Base-by-base conservation (phyloP, 2,888 invertebrate species). In the Drosophila meridiana region DNA sequence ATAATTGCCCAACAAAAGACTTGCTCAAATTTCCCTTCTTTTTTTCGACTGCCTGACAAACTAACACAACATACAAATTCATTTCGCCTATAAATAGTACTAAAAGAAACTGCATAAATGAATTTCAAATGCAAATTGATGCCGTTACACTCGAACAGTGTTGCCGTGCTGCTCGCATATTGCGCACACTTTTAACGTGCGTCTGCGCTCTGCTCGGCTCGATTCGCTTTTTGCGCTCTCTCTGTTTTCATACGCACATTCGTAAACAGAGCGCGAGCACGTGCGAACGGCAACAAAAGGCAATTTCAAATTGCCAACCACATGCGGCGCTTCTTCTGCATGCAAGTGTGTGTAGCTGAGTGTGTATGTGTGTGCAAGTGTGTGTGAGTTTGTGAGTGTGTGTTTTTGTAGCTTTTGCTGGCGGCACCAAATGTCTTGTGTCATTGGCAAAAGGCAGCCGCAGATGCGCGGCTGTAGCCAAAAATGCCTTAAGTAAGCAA, bases 401-500 rank as follows among this genome's bases (percentile, higher is more conserved):
- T 8, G 13, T 57, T 52, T 70, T 59, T 76, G 72, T 69, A 68
- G 62, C 48, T 71, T 40, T 70, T 38, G 48, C 55, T 66, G 56
- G 40, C 45, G 20, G 55, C 76, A 67, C 32, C 90, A 90, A 89
- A 90, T 80, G 89, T 78, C 34, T 87, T 72, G 9, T 57, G 59
- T 90, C 85, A 78, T 55, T 74, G 79, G 45, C 73, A 78, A 69
- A 38, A 65, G 65, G 34, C 82, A 65, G 68, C 79, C 71, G 79
- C 82, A 70, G 70, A 81, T 73, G 69, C 47, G 60, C 30, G 43
- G 45, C 62, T 68, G 26, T 36, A 60, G 56, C 43, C 50, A 83
- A 77, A 69, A 69, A 88, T 89, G 70, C 62, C 77, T 86, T 82
- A 80, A 90, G 63, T 90, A 84, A 84, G 83, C 84, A 90, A 83